Evolutionary conservation across 2,888 invertebrate genomes (phyloP).

Genomic region (Lucinisca nassula): DNA sequence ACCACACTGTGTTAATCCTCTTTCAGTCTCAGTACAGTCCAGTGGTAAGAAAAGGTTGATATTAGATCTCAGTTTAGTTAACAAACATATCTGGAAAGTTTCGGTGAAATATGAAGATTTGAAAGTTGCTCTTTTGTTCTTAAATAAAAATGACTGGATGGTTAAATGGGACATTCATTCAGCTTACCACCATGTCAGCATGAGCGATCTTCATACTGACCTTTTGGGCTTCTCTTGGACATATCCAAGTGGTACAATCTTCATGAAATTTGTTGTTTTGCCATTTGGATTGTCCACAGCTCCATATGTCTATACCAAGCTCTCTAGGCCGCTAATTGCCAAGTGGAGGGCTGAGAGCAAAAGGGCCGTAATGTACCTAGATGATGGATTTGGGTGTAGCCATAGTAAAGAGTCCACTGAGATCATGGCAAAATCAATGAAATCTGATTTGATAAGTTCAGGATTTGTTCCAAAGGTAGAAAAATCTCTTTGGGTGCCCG

Average conservation of each 20-base stretch:
- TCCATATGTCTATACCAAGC: slow-evolving; percentile 50
- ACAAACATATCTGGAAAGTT: slow-evolving; percentile 27
- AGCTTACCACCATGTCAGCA: slow-evolving; percentile 43
- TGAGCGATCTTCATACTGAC: background rate
- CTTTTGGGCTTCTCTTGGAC: background rate
- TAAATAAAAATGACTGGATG: slow-evolving; percentile 8
- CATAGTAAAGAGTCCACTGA: background rate
- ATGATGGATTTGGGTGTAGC: slow-evolving; percentile 54
- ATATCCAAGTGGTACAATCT: background rate
- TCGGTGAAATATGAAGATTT: background rate
- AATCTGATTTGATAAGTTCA: background rate
- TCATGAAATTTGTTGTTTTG: background rate
- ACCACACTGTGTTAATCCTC: background rate
- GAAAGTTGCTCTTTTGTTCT: slow-evolving; percentile 18
- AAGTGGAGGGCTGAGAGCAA: slow-evolving; percentile 3
- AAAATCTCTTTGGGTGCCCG: slow-evolving; percentile 5
- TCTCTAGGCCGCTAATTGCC: slow-evolving; percentile 42
- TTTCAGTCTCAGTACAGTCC: background rate
- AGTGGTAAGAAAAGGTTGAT: background rate
- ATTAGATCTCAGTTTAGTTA: background rate
- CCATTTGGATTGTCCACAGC: background rate
- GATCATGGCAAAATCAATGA: background rate
- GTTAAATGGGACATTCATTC: slow-evolving; percentile 38
- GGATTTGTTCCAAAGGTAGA: slow-evolving; percentile 20
- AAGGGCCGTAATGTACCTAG: slow-evolving; percentile 54